Percentiles rank a stretch among this genome's conserved stretches.
phyloP scores from a whole-genome alignment of 2,797 vertebrate genomes.

The Siniperca obscura region DNA sequence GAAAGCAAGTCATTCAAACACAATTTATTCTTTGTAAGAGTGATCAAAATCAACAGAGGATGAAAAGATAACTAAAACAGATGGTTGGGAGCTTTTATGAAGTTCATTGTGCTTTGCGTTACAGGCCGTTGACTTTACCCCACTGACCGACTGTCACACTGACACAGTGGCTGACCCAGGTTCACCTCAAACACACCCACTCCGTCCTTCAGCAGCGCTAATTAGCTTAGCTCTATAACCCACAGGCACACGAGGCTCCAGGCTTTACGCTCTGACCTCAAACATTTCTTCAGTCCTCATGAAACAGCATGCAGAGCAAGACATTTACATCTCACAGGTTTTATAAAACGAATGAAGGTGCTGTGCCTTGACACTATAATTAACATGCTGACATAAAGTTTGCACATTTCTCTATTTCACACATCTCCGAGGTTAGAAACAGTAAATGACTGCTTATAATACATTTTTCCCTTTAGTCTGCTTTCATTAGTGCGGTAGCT shows the following conservation, averaged over 20 bases:
- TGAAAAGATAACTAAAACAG: not conserved
- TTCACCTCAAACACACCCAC: conserved; percentile 55
- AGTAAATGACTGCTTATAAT: not conserved
- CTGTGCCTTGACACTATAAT: not conserved
- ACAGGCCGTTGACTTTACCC: conserved; percentile 22
- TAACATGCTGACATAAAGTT: not conserved
- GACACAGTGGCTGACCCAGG: conserved; percentile 58
- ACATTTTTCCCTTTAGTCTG: not conserved
- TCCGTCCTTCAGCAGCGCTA: conserved; percentile 62
- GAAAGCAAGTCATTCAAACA: conserved; percentile 18
- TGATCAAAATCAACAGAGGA: not conserved
- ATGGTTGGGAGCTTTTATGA: not conserved
- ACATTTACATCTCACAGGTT: not conserved
- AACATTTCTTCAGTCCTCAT: conserved; percentile 10
- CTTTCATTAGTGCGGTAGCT: not conserved
- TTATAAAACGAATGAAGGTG: too few relatives aligned
- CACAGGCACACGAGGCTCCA: conserved; percentile 55
- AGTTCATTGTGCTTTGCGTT: not conserved
- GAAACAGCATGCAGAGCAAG: not conserved
- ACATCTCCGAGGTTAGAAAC: not conserved
- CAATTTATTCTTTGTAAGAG: not conserved
- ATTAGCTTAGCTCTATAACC: conserved; percentile 80
- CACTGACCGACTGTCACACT: conserved; percentile 69
- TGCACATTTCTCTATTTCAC: too few relatives aligned
- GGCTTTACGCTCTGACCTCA: conserved; percentile 50